Conservation (phyloP, 2,888 invertebrate genomes). For the Cryptophagus acutangulus region DNA sequence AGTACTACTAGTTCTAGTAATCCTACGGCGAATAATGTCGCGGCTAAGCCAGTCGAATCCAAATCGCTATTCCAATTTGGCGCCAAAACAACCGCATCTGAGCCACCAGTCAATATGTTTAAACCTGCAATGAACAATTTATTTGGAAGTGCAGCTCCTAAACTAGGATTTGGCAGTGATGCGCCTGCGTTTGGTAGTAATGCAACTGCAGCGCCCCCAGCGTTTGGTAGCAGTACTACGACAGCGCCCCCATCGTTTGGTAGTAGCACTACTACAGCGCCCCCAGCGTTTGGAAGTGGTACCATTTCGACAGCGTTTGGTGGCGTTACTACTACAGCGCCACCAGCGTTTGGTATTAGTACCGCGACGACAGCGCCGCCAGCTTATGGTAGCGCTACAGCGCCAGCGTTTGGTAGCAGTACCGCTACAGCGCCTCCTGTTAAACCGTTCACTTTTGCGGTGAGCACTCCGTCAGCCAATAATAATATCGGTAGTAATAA, state of each 20-base stretch:
- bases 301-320: constrained; percentile 15
- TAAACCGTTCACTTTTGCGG: too few relatives aligned
- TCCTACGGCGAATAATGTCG: background rate
- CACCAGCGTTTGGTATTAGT: constrained; percentile 3
- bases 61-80: constrained; percentile 3
- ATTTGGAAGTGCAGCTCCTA: too few relatives aligned
- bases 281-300: constrained; percentile 9
- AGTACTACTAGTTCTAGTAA: background rate
- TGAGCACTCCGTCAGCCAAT: too few relatives aligned
- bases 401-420: background rate
- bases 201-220: background rate
- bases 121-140: too few relatives aligned
- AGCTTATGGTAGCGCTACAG: background rate
- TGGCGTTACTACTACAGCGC: constrained; percentile 7
- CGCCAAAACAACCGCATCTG: background rate
- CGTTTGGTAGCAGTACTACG: background rate
- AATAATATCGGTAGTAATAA: too few relatives aligned
- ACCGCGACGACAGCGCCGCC: constrained; percentile 14
- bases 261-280: background rate
- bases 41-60: background rate
- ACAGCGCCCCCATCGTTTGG: background rate
- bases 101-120: too few relatives aligned
- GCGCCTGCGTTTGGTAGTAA: too few relatives aligned
- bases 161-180: too few relatives aligned
- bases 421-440: constrained; percentile 1